Base-by-base conservation (phyloP, 2,797 vertebrate species). In the Thalassophryne amazonica region DNA sequence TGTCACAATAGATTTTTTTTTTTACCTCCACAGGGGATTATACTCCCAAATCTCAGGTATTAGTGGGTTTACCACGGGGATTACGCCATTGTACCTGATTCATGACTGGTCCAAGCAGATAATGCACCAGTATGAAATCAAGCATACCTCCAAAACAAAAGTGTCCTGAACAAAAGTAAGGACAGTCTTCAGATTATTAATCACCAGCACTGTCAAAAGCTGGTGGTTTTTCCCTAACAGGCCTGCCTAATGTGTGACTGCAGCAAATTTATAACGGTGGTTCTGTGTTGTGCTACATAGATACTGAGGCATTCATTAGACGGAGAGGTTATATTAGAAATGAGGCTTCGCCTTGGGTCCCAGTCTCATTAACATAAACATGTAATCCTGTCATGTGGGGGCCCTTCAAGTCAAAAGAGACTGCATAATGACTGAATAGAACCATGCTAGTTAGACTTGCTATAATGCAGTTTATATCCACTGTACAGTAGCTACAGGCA, bases 41-140 rank as follows among this genome's bases (percentile, higher is more conserved):
- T 64, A 51, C 35, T 49, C 52, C 73, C 55, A 80, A 78, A 87
- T 86, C 81, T 78, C 69, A 64, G 81, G 80, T 78, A 83, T 87
- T 88, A 83, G 74, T 64, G 46, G 73, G 73, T 48, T 89, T 84
- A 87, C 66, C 55, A 51, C 36, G 22, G 43, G 77, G 80, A 87
- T 90, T 85, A 88, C 42, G 7, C n/a, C 71, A 66, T 80, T 70
- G 67, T 60, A 57, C 37, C 74, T 66, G 51, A 85, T 83, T 82
- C 68, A 76, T 27, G 17, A 42, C 60, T 9, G 3, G 45, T 54
- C 60, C 35, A 0, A 56, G 48, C 22, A 63, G 71, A 73, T 79
- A 73, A 69, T 55, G 24, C 45, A 59, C 37, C 6, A 27, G 41
- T 50, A 38, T 68, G 18, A 31, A 53, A 41, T 28, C 28, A 38